A percentile compares a stretch with the other conserved stretches of the same genome.
These are phyloP conservation scores for Aphelenchoides avenae DNA, from an alignment of 1,140 invertebrate species.

Conservation along the genomic window DNA sequence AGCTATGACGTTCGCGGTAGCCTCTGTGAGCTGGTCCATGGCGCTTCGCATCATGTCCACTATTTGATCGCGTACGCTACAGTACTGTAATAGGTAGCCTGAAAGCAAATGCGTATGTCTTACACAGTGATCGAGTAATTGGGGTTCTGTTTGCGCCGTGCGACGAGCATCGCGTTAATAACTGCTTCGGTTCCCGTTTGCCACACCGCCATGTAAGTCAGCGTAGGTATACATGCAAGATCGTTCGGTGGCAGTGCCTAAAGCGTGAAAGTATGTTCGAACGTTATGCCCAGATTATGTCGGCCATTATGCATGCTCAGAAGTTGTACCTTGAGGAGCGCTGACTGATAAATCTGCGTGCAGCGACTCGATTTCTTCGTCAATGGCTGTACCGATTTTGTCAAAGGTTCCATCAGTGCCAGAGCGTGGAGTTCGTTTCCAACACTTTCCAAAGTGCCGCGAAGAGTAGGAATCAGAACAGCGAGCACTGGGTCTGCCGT, in stretches of 20 bases:
- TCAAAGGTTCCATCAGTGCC: constrained; percentile 3
- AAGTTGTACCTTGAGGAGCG: neutral
- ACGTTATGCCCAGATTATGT: neutral
- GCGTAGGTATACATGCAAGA: neutral
- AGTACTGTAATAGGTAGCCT: neutral
- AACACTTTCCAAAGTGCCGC: constrained; percentile 1
- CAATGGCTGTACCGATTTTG: neutral
- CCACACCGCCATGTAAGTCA: neutral
- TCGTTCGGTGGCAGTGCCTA: neutral
- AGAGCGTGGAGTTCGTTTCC: neutral
- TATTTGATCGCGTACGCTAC: neutral
- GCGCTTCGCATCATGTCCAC: constrained; percentile 1
- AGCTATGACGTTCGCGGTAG: neutral
- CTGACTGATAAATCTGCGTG: neutral
- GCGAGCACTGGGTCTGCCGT: neutral
- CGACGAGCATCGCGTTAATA: neutral
- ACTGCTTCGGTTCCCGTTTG: neutral
- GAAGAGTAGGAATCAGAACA: neutral
- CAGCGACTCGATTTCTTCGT: constrained; percentile 1
- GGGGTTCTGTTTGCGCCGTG: neutral
- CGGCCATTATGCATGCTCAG: neutral
- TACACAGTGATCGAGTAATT: constrained; percentile 1
- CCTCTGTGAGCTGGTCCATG: constrained; percentile 3
- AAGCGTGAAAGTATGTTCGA: neutral
- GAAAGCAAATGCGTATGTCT: neutral